Percentiles rank a stretch among this genome's conserved stretches.
These are phyloP conservation scores for Deilephila elpenor DNA, from an alignment of 2,888 invertebrate genomes.

Conservation along the genomic window DNA sequence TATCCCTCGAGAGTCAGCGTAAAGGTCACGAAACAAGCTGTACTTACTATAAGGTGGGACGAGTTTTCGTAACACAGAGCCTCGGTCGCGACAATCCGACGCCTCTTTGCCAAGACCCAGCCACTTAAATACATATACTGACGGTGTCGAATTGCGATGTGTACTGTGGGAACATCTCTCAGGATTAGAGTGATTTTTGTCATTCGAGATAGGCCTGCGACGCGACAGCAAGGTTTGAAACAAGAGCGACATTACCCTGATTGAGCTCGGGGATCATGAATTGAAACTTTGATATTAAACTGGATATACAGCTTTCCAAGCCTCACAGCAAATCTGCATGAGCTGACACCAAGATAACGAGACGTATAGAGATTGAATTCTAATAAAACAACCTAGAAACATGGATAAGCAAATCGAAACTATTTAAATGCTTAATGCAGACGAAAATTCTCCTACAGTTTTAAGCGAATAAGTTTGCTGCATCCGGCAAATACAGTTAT, in stretches of 20 bases:
- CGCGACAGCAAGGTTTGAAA: neutral
- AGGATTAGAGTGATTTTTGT: neutral
- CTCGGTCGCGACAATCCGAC: conserved; percentile 61
- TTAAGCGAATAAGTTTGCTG: neutral
- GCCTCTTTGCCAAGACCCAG: conserved; percentile 15
- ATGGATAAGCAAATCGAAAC: neutral
- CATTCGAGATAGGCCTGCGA: neutral
- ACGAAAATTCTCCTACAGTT: too few relatives aligned
- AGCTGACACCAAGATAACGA: neutral
- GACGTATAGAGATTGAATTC: neutral
- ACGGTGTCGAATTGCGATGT: conserved; percentile 25
- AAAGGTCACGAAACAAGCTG: conserved; percentile 75
- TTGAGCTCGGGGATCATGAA: neutral
- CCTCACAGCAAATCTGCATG: conserved; percentile 7
- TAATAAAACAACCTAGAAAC: neutral
- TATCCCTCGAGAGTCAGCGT: conserved; percentile 58
- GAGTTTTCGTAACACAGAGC: conserved; percentile 62
- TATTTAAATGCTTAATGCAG: too few relatives aligned
- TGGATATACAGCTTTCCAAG: conserved; percentile 12
- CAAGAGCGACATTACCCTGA: neutral
- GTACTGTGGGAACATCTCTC: conserved; percentile 30
- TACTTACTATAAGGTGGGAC: conserved; percentile 51
- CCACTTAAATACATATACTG: conserved; percentile 28
- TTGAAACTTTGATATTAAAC: neutral
- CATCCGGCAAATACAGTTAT: neutral